These are phyloP conservation scores for Morinoia aosen DNA, from an alignment of 2,888 invertebrate genomes.

Conservation along the genomic window DNA sequence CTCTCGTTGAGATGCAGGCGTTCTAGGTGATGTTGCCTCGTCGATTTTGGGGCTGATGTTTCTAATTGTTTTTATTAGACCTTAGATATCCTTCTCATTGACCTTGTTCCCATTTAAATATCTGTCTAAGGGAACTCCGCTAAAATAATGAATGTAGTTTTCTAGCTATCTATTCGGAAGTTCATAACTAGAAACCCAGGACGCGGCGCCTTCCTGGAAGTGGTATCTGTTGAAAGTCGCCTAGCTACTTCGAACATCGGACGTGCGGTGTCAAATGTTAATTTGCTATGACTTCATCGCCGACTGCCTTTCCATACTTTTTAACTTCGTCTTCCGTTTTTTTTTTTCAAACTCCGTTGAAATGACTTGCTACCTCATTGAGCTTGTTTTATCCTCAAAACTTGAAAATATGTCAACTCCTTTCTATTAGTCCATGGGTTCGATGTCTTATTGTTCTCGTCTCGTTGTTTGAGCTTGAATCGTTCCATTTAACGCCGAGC, in stretches of 20 bases:
- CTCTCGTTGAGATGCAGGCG: neutral
- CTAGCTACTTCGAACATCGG: neutral
- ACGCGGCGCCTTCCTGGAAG: neutral
- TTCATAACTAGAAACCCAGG: neutral
- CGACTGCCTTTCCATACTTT: neutral
- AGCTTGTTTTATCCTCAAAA: neutral
- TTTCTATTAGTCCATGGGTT: neutral
- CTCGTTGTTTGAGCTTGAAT: neutral
- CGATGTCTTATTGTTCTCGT: neutral
- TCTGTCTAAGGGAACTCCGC: neutral
- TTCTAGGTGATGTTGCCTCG: neutral
- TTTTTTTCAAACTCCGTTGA: neutral
- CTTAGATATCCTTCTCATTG: slow-evolving; percentile 4
- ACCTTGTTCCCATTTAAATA: neutral
- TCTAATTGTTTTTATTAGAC: slow-evolving; percentile 17
- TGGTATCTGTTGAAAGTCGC: neutral
- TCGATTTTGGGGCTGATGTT: neutral
- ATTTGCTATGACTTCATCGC: neutral
- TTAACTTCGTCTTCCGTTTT: neutral
- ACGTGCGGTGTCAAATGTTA: neutral
- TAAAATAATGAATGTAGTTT: slow-evolving; percentile 12
- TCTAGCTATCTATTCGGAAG: neutral
- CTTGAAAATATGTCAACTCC: neutral
- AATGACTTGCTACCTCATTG: neutral
- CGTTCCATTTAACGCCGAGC: neutral